These are phyloP conservation scores for Agrilus planipennis DNA, from an alignment of 1,140 invertebrate genomes.

Conservation along the genomic window DNA sequence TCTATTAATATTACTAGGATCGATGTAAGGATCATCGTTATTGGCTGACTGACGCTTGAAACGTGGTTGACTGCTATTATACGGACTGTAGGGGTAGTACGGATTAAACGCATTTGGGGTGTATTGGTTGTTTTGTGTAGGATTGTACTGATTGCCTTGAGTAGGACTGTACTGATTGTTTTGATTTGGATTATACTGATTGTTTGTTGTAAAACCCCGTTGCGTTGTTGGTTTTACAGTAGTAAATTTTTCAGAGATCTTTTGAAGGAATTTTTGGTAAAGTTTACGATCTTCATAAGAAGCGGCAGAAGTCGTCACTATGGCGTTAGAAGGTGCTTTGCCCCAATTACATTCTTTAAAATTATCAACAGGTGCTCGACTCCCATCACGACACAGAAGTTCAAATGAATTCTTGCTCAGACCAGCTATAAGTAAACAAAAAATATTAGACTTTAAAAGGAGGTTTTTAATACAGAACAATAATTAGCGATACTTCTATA, in stretches of 20 bases:
- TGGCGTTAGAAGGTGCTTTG: conserved; percentile 68
- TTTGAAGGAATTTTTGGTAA: conserved; percentile 48
- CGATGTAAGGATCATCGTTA: conserved; percentile 16
- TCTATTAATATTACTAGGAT: conserved; percentile 24
- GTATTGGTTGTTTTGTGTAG: conserved; percentile 6
- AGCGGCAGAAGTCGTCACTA: conserved; percentile 75
- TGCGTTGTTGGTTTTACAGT: too few species aligned
- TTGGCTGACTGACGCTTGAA: background rate
- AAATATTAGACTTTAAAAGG: background rate
- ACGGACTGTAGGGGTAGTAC: too few species aligned
- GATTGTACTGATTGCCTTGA: conserved; percentile 10
- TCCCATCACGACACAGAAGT: conserved; percentile 77
- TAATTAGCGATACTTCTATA: too few species aligned
- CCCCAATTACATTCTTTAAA: conserved; percentile 83
- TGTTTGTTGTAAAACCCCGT: conserved; percentile 1
- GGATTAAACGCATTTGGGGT: too few species aligned
- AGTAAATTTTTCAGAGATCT: conserved; percentile 40
- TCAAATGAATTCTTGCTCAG: conserved; percentile 62
- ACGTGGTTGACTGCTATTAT: too few species aligned
- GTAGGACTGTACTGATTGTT: conserved; percentile 7
- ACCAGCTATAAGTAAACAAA: conserved; percentile 35
- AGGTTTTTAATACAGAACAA: too few species aligned
- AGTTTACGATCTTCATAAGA: conserved; percentile 42
- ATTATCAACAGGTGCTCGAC: conserved; percentile 51
- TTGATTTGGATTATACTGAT: conserved; percentile 9